phyloP scores from a whole-genome alignment of 2,888 invertebrate genomes.

The Acanthopleura granulata region DNA sequence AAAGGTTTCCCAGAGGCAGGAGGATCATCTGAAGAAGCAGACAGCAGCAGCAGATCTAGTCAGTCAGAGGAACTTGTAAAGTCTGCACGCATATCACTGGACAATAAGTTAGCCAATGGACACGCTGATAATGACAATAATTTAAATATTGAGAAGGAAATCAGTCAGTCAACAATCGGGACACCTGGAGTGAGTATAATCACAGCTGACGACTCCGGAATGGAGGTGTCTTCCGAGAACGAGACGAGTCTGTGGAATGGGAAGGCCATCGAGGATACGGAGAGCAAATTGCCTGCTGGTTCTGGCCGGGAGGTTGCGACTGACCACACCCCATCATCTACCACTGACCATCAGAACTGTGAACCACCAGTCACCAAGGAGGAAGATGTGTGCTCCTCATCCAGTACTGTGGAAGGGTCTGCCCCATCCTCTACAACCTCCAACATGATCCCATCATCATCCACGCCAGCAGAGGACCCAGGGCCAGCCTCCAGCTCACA shows the following conservation, averaged over 20 bases:
- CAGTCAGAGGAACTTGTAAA: background rate
- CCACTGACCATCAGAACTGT: too few relatives aligned
- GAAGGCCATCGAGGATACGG: too few relatives aligned
- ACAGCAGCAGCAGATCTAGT: constrained; percentile 2
- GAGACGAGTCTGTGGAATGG: too few relatives aligned
- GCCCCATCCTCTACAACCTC: too few relatives aligned
- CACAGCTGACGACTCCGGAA: background rate
- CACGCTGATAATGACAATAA: constrained; percentile 62
- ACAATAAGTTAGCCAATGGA: constrained; percentile 45
- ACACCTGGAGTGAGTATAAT: background rate
- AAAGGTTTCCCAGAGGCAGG: background rate
- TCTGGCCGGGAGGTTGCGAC: background rate
- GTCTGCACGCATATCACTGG: constrained; percentile 19
- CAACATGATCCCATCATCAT: constrained; percentile 10
- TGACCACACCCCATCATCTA: background rate
- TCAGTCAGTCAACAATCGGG: constrained; percentile 38
- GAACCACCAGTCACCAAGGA: too few relatives aligned
- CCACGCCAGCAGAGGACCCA: background rate
- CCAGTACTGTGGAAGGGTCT: too few relatives aligned
- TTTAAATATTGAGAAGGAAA: constrained; percentile 68
- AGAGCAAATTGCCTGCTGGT: background rate
- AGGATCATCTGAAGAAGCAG: too few relatives aligned
- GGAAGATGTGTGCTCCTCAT: too few relatives aligned
- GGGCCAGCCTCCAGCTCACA: background rate
- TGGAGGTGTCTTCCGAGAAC: background rate